Conservation (phyloP, 2,113 vertebrate species). For the Malurus elegans region DNA sequence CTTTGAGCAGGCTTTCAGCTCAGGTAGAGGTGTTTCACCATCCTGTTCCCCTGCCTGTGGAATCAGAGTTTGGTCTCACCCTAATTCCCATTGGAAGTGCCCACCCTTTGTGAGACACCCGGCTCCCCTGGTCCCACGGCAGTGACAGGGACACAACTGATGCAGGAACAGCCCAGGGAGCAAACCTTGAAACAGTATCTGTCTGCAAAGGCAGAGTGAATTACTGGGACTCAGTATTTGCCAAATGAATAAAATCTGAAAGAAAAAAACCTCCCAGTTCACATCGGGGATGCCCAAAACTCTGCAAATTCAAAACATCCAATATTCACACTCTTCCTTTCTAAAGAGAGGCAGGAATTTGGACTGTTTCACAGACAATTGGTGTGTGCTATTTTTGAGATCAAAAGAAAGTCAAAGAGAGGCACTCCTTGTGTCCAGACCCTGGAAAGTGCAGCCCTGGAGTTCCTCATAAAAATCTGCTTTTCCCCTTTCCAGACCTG, state of each 20-base stretch:
- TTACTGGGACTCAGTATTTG: not conserved
- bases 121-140: fast-evolving
- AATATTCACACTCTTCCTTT: not conserved
- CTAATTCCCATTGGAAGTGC: not conserved
- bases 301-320: not conserved
- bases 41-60: not conserved
- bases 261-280: not conserved
- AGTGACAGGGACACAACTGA: not conserved
- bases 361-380: not conserved
- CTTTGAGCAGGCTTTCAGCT: not conserved
- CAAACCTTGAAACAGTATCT: not conserved
- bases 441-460: not conserved
- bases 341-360: not conserved
- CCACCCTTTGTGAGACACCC: not conserved
- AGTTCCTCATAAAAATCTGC: not conserved
- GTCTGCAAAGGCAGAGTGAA: not conserved
- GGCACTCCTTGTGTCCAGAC: not conserved
- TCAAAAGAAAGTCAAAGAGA: not conserved
- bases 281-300: not conserved
- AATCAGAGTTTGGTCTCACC: not conserved
- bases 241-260: not conserved
- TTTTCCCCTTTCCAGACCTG: not conserved
- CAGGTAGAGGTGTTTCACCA: not conserved
- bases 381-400: not conserved
- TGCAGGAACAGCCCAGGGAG: not conserved